Conservation (phyloP, 2,797 vertebrate species). For the Thamnophis elegans region DNA sequence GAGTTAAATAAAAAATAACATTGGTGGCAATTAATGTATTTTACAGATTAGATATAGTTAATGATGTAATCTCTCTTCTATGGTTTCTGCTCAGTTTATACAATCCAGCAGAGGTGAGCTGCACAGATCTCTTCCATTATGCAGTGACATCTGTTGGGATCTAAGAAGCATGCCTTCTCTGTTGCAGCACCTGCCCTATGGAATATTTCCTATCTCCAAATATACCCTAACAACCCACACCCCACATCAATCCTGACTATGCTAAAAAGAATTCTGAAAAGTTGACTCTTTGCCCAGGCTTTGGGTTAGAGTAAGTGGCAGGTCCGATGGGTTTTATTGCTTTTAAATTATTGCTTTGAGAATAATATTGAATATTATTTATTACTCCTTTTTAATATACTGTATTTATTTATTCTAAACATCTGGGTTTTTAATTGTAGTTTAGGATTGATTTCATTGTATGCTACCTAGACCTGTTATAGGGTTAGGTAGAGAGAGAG, state of each 20-base stretch:
- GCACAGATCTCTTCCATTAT: background rate
- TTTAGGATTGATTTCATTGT: background rate
- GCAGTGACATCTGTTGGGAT: background rate
- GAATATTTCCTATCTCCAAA: background rate
- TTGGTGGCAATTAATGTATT: background rate
- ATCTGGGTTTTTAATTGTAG: background rate
- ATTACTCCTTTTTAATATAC: background rate
- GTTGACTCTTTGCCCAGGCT: background rate
- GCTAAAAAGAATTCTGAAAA: background rate
- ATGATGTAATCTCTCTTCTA: background rate
- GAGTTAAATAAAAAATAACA: background rate
- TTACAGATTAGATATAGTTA: background rate
- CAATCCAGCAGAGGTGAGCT: background rate
- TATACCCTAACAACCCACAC: background rate
- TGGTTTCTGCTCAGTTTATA: background rate
- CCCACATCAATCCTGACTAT: background rate
- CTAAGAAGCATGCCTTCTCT: background rate
- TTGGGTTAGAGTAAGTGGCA: background rate
- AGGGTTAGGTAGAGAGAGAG: background rate
- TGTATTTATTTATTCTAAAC: background rate
- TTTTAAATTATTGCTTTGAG: background rate
- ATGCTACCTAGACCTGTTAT: background rate
- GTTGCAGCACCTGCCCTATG: background rate
- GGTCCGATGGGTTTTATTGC: background rate
- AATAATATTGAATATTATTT: background rate